A percentile compares a stretch with the other conserved stretches of the same genome.
phyloP scores from a whole-genome alignment of 2,113 vertebrate species.

The Nestor notabilis region DNA sequence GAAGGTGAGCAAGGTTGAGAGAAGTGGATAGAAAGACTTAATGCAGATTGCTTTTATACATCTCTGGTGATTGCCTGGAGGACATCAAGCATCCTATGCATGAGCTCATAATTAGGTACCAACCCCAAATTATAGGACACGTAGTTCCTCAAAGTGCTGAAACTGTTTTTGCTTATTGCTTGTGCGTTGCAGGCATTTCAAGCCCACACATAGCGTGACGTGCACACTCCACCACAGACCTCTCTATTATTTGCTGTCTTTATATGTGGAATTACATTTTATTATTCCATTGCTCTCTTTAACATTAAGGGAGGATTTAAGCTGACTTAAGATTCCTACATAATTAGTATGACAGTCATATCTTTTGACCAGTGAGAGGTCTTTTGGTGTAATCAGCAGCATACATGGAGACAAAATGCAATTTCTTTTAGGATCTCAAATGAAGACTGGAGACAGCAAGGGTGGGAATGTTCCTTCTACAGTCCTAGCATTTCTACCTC shows the following conservation, averaged over 20 bases:
- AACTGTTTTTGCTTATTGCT: not conserved
- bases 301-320: not conserved
- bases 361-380: not conserved
- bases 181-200: not conserved
- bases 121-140: constrained; percentile 29
- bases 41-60: not conserved
- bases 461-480: not conserved
- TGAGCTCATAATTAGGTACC: constrained; percentile 5
- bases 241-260: not conserved
- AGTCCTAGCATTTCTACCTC: not conserved
- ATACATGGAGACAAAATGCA: not conserved
- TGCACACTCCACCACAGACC: not conserved
- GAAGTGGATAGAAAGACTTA: not conserved
- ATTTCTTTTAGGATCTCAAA: not conserved
- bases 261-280: not conserved
- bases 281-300: not conserved
- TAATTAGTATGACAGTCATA: not conserved
- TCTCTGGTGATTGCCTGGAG: not conserved
- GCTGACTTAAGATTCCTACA: not conserved
- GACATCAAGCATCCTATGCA: not conserved
- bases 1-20: not conserved
- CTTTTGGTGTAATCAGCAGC: not conserved
- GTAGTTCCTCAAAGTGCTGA: constrained; percentile 6
- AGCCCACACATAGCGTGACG: not conserved
- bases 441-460: not conserved